Base-by-base conservation (phyloP, 2,113 vertebrate species). In the Motacilla tschutschensis region DNA sequence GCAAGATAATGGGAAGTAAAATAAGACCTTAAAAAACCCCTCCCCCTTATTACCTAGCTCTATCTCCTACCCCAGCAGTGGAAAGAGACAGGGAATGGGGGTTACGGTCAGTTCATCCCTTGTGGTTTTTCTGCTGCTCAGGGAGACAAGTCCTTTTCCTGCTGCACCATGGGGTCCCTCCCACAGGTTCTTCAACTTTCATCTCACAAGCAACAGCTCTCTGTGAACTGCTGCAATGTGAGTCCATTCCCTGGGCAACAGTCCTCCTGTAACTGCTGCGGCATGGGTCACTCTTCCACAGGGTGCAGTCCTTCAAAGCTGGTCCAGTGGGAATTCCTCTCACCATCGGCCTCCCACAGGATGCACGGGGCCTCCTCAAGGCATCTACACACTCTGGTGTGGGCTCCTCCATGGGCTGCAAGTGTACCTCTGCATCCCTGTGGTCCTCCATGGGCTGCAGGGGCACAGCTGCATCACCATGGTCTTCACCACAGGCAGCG, bases 401-500 rank as follows among this genome's bases (percentile, higher is more conserved):
- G 36, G 36, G 18, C 25, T 46, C 20, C 20, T 47, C 5, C 26
- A 25, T 1, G 1, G 16, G 22, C 22, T 54, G 29, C 7, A 20
- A 22, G 33, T 46, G 33, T 21, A 47, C 8, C 26, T 72, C 70
- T 31, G 53, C 41, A 14, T 36, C 18, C 26, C 26, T 33, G 6
- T 18, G 9, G 16, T 9, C 12, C 20, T 24, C 20, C 43, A 46
- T 4, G 5, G 54, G 16, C 16, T 47, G 12, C 33, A 38, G 43
- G 8, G 24, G 16, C 15, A 24, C 26, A 73, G 33, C 20, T 38
- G 20, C 54, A 38, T 38, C 33, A 25, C 70, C 28, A 25, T 19
- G 15, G 12, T 31, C 11, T 11, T 4, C 43, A 47, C 54, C 44
- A 21, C 0, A 2, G 10, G 6, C 14, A 6, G 13, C 8, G 12